Percentiles rank a stretch among this genome's conserved stretches.
Conservation (phyloP, 2,888 invertebrate species). For the Drosophila parthenogenetica region DNA sequence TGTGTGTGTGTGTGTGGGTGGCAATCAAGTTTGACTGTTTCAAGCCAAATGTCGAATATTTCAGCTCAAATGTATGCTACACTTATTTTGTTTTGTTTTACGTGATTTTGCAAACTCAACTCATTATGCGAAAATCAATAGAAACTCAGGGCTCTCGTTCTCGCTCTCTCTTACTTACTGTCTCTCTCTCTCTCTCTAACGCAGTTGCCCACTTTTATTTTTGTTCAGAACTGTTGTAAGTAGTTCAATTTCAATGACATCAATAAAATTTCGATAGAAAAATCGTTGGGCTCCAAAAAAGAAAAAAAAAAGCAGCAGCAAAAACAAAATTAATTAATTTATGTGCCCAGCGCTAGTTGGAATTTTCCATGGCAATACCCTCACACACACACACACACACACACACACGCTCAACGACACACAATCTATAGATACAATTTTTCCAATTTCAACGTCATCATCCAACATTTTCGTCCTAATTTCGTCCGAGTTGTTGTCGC, state of each 20-base stretch:
- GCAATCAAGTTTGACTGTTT: conserved; percentile 13
- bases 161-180: neutral
- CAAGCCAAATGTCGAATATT: neutral
- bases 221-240: conserved; percentile 32
- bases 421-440: conserved; percentile 75
- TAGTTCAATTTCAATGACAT: conserved; percentile 70
- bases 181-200: neutral
- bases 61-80: conserved; percentile 59
- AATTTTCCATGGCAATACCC: conserved; percentile 77
- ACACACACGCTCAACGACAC: conserved; percentile 29
- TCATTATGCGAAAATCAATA: conserved; percentile 70
- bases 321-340: conserved; percentile 79
- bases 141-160: conserved; percentile 17
- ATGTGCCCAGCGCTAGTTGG: conserved; percentile 66
- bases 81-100: conserved; percentile 29
- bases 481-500: conserved; percentile 44
- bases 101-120: conserved; percentile 18
- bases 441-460: conserved; percentile 79
- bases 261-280: conserved; percentile 70
- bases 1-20: neutral
- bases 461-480: conserved; percentile 66
- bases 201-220: neutral
- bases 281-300: conserved; percentile 16
- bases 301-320: conserved; percentile 40
- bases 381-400: conserved; percentile 30